phyloP scores from a whole-genome alignment of 2,888 invertebrate genomes.

The Drosophila meridiana region DNA sequence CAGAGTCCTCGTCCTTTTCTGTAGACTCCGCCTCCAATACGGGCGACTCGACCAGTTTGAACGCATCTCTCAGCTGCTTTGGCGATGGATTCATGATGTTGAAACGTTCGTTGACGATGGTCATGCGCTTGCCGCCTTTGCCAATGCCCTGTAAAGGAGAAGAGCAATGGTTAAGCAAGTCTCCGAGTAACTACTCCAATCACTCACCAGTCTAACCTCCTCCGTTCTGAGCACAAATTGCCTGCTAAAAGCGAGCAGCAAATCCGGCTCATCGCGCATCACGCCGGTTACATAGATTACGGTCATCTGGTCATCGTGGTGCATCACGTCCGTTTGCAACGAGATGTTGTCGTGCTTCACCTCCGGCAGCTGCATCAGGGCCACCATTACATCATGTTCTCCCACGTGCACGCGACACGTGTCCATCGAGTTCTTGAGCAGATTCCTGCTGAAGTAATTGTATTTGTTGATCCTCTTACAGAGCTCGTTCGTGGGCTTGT shows the following conservation, averaged over 20 bases:
- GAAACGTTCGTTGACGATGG: slow-evolving; percentile 80
- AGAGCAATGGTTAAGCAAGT: neutral
- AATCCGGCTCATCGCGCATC: slow-evolving; percentile 49
- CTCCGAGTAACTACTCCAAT: neutral
- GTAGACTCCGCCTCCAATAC: neutral
- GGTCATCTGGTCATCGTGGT: slow-evolving; percentile 37
- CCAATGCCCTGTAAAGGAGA: slow-evolving; percentile 66
- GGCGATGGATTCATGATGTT: slow-evolving; percentile 74
- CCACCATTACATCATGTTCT: slow-evolving; percentile 66
- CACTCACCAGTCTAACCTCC: slow-evolving; percentile 34
- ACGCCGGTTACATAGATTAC: slow-evolving; percentile 56
- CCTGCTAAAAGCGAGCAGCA: slow-evolving; percentile 62
- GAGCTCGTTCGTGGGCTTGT: slow-evolving; percentile 36
- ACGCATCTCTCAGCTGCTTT: slow-evolving; percentile 58
- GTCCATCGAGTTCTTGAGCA: slow-evolving; percentile 65
- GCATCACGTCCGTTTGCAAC: slow-evolving; percentile 72
- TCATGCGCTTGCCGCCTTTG: slow-evolving; percentile 50
- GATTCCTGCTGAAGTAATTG: slow-evolving; percentile 69
- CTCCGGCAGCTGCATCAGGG: slow-evolving; percentile 74
- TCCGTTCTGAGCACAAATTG: slow-evolving; percentile 64
- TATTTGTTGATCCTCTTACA: slow-evolving; percentile 76
- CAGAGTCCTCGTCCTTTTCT: slow-evolving; percentile 32
- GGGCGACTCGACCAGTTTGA: slow-evolving; percentile 58
- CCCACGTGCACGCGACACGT: slow-evolving; percentile 69
- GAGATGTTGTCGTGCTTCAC: slow-evolving; percentile 75